A percentile compares a stretch with the other conserved stretches of the same genome.
phyloP scores from a whole-genome alignment of 2,113 vertebrate genomes.

The Athene cunicularia region DNA sequence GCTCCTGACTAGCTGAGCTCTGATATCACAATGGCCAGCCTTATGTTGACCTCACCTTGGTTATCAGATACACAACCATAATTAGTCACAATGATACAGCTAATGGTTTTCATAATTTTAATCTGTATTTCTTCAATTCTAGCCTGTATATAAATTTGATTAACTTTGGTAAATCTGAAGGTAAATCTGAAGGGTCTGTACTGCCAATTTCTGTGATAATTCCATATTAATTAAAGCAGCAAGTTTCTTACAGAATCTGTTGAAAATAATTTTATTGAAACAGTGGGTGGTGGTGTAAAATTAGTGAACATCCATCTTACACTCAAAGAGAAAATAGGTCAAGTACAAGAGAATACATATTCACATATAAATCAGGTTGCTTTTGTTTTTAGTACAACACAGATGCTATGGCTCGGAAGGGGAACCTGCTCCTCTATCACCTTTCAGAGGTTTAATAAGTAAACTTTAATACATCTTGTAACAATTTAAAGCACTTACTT shows the following conservation, averaged over 20 bases:
- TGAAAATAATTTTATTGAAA: slow-evolving; percentile 27
- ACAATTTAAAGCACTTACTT: background rate
- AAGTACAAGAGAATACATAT: background rate
- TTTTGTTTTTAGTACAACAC: background rate
- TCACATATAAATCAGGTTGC: background rate
- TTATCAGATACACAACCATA: background rate
- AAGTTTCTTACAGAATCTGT: slow-evolving; percentile 8
- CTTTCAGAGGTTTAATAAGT: background rate
- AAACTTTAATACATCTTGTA: background rate
- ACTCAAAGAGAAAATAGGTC: slow-evolving; percentile 9
- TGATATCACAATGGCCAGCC: fast-evolving
- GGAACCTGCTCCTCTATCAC: background rate
- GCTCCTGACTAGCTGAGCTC: background rate
- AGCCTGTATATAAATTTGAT: background rate
- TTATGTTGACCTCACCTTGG: background rate
- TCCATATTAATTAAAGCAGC: slow-evolving; percentile 20
- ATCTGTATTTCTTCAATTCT: background rate
- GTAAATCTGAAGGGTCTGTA: background rate
- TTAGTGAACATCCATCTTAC: background rate
- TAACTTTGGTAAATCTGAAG: background rate
- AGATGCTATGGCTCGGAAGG: background rate
- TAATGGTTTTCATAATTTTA: slow-evolving; percentile 5
- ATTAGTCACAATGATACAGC: background rate
- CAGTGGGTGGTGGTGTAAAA: slow-evolving; percentile 3
- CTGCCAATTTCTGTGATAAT: slow-evolving; percentile 20